Evolutionary conservation across 2,888 invertebrate species (phyloP).

Genomic region (Drosophila monieri): DNA sequence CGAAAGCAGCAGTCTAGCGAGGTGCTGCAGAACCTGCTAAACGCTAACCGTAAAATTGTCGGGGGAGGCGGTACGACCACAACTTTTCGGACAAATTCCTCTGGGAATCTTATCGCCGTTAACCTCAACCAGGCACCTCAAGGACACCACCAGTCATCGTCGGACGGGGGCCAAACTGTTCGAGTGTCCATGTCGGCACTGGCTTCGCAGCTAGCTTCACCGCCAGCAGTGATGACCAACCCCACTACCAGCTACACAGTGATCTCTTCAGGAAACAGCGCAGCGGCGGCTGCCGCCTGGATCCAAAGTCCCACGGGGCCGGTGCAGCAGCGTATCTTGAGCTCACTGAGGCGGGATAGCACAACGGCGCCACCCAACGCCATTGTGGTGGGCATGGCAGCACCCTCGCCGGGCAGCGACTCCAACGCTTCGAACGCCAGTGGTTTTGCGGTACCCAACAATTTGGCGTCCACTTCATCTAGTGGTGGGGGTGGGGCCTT

Average conservation of each 20-base stretch:
- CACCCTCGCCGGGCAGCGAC: slow-evolving; percentile 83
- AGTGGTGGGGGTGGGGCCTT: slow-evolving; percentile 71
- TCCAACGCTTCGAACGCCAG: slow-evolving; percentile 84
- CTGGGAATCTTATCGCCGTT: slow-evolving; percentile 82
- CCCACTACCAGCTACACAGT: slow-evolving; percentile 73
- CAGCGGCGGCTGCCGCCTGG: slow-evolving; percentile 34
- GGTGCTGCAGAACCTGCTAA: slow-evolving; percentile 82
- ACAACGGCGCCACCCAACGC: slow-evolving; percentile 80
- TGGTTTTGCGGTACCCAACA: slow-evolving; percentile 85
- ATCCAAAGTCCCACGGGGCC: slow-evolving; percentile 43
- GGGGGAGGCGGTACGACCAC: slow-evolving; percentile 60
- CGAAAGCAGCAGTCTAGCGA: slow-evolving; percentile 81
- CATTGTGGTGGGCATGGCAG: slow-evolving; percentile 85
- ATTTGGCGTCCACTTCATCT: slow-evolving; percentile 53
- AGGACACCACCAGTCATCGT: slow-evolving; percentile 49
- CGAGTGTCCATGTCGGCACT: slow-evolving; percentile 84
- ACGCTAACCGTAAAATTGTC: slow-evolving; percentile 82
- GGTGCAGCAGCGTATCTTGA: slow-evolving; percentile 80
- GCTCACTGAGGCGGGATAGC: slow-evolving; percentile 84
- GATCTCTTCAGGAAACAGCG: slow-evolving; percentile 46
- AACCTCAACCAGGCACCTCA: slow-evolving; percentile 59
- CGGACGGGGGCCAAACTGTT: slow-evolving; percentile 77
- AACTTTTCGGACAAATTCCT: slow-evolving; percentile 79
- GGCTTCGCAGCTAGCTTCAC: slow-evolving; percentile 84
- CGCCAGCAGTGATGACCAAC: slow-evolving; percentile 84